phyloP scores from a whole-genome alignment of 2,888 invertebrate genomes.

The Drosophila yooni region DNA sequence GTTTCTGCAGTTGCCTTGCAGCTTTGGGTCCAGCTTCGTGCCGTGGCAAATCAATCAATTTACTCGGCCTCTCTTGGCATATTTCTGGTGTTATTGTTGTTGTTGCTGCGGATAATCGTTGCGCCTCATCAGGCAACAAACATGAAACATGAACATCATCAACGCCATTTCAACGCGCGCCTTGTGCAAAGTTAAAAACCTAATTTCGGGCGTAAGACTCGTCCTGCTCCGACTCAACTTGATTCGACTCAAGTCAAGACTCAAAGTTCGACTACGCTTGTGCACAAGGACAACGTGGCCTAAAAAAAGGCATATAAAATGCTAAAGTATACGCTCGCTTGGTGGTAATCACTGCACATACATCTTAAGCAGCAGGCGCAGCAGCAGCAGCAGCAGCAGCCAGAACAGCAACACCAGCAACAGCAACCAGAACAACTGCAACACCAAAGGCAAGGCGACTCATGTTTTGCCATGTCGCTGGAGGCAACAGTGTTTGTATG shows the following conservation, averaged over 20 bases:
- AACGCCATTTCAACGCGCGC: conserved; percentile 80
- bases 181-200: conserved; percentile 70
- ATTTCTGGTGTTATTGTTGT: conserved; percentile 58
- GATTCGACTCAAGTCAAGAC: conserved; percentile 15
- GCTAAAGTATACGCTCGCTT: conserved; percentile 80
- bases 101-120: conserved; percentile 76
- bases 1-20: conserved; percentile 45
- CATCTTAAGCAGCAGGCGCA: conserved; percentile 75
- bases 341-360: conserved; percentile 77
- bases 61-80: conserved; percentile 63
- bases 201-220: conserved; percentile 62
- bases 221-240: conserved; percentile 26
- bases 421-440: conserved; percentile 22
- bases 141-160: conserved; percentile 80
- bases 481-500: conserved; percentile 50
- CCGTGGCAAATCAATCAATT: conserved; percentile 83
- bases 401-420: conserved; percentile 23
- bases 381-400: conserved; percentile 32
- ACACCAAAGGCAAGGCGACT: conserved; percentile 60
- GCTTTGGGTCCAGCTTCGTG: conserved; percentile 66
- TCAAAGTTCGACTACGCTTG: conserved; percentile 25
- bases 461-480: conserved; percentile 57
- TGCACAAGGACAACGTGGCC: conserved; percentile 74
- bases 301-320: conserved; percentile 73
- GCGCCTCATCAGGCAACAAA: conserved; percentile 78